Conservation (phyloP, 2,888 invertebrate species). For the Spicauda simplicius region DNA sequence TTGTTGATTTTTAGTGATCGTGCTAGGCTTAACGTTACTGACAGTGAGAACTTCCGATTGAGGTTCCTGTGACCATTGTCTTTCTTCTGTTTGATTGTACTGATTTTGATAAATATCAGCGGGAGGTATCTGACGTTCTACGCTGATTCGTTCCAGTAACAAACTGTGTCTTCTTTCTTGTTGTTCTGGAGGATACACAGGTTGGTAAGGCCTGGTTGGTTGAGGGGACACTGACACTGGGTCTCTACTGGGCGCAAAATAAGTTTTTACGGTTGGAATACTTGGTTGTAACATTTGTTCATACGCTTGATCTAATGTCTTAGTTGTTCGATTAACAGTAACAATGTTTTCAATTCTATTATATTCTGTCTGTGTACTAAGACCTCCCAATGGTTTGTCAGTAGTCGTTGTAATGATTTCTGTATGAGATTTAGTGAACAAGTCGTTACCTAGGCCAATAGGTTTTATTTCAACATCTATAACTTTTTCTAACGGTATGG, state of each 20-base stretch:
- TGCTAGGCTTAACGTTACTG: conserved; percentile 77
- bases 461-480: conserved; percentile 80
- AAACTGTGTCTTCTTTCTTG: conserved; percentile 76
- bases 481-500: conserved; percentile 74
- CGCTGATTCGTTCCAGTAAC: conserved; percentile 72
- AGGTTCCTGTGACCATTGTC: conserved; percentile 69
- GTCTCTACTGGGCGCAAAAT: conserved; percentile 69
- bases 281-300: conserved; percentile 67
- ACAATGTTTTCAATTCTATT: conserved; percentile 77
- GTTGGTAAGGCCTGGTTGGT: conserved; percentile 64
- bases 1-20: conserved; percentile 70
- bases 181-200: conserved; percentile 62
- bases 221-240: conserved; percentile 63
- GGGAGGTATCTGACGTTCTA: conserved; percentile 70
- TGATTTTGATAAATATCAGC: conserved; percentile 69
- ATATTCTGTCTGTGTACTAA: conserved; percentile 73
- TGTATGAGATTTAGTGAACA: conserved; percentile 70
- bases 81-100: conserved; percentile 64
- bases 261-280: conserved; percentile 69
- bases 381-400: conserved; percentile 59
- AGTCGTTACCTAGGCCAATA: conserved; percentile 65
- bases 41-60: conserved; percentile 74
- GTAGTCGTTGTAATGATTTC: conserved; percentile 69
- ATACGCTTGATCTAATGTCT: conserved; percentile 71
- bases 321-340: conserved; percentile 75